phyloP scores from a whole-genome alignment of 92 coral and sea anemone genomes.

The Parazoanthus darwini region DNA sequence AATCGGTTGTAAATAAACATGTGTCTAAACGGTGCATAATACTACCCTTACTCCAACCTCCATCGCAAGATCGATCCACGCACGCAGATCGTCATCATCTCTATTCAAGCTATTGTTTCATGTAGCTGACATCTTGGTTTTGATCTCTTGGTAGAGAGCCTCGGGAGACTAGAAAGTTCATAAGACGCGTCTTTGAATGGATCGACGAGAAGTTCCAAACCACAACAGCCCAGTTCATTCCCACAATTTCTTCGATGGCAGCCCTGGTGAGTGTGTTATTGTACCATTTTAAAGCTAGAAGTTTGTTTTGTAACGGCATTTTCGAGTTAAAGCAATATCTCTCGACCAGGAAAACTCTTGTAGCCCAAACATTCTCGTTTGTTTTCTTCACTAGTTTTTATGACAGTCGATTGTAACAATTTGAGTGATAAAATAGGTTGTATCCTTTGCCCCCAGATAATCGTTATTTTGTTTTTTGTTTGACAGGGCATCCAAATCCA shows the following conservation, averaged over 20 bases:
- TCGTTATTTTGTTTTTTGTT: constrained; percentile 36
- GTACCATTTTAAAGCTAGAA: constrained; percentile 43
- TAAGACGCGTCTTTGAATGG: constrained; percentile 62
- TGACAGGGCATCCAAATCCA: constrained; percentile 88
- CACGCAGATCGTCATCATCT: constrained; percentile 83
- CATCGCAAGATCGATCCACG: constrained; percentile 72
- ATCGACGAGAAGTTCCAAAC: constrained; percentile 95
- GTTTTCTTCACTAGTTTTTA: constrained; percentile 7
- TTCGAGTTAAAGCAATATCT: constrained; percentile 49
- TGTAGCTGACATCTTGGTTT: constrained; percentile 80
- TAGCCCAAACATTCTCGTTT: constrained; percentile 26
- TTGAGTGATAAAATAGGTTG: background rate
- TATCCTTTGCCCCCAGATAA: constrained; percentile 13
- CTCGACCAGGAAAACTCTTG: constrained; percentile 53
- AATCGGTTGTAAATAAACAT: constrained; percentile 92
- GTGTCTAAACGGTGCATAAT: constrained; percentile 75
- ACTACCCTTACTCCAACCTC: constrained; percentile 78
- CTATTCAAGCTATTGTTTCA: constrained; percentile 83
- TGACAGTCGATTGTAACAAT: background rate
- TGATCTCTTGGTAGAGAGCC: constrained; percentile 75
- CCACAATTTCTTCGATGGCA: constrained; percentile 94
- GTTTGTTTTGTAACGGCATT: constrained; percentile 58
- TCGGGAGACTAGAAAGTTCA: constrained; percentile 34
- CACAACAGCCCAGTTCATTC: constrained; percentile 99
- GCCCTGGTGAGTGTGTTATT: constrained; percentile 83